These are phyloP conservation scores for Fundulus diaphanus DNA, from an alignment of 2,797 vertebrate genomes.

Conservation along the genomic window DNA sequence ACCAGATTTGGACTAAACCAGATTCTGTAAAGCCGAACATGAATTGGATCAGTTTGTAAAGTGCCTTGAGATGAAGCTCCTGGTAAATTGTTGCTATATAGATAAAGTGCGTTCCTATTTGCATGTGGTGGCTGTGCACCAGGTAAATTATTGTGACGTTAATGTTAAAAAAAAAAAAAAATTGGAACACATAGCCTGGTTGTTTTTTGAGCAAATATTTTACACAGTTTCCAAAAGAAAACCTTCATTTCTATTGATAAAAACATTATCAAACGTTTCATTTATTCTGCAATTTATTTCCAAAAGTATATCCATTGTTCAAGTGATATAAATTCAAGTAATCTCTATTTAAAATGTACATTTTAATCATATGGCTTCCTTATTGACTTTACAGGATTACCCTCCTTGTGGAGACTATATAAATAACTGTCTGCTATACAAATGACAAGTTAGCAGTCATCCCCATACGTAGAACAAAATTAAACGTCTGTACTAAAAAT, in stretches of 20 bases:
- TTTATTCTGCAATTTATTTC: background rate
- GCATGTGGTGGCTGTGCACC: no score
- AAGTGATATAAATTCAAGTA: background rate
- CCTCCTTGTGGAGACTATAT: background rate
- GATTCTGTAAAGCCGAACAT: no score
- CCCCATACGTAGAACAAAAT: background rate
- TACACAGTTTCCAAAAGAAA: background rate
- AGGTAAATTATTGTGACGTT: background rate
- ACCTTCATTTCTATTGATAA: no score
- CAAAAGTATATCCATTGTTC: background rate
- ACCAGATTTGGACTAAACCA: no score
- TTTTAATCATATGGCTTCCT: no score
- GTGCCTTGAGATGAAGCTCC: no score
- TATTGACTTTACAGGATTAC: background rate
- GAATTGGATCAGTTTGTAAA: no score
- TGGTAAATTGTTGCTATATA: no score
- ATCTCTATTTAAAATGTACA: no score
- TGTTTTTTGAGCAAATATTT: background rate
- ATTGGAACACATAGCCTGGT: background rate
- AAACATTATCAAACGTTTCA: background rate
- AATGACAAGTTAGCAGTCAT: background rate
- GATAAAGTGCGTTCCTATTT: no score
- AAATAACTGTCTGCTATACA: background rate
- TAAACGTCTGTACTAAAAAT: no score
- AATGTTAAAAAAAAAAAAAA: background rate